These are phyloP conservation scores for Takifugu bimaculatus DNA, from an alignment of 2,113 vertebrate genomes.

Conservation along the genomic window DNA sequence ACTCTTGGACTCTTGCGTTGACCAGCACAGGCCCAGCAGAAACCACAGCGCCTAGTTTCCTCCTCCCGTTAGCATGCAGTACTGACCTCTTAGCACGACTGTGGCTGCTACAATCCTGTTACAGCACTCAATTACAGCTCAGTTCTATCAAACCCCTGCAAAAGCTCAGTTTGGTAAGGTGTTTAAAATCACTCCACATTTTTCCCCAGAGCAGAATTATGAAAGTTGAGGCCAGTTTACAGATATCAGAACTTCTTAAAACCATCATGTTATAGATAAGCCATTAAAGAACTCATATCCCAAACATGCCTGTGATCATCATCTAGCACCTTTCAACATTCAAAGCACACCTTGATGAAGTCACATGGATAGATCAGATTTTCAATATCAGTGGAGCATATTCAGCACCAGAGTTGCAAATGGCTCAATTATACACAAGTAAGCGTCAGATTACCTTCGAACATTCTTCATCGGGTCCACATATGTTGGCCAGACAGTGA, in stretches of 20 bases:
- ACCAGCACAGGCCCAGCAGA: slow-evolving; percentile 65
- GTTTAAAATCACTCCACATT: no score
- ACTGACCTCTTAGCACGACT: slow-evolving; percentile 33
- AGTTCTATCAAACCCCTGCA: no score
- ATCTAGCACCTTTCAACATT: not conserved
- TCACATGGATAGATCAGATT: not conserved
- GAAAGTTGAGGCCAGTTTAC: not conserved
- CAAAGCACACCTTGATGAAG: not conserved
- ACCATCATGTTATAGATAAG: not conserved
- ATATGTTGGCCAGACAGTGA: slow-evolving; percentile 68
- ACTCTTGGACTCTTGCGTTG: not conserved
- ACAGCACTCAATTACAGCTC: not conserved
- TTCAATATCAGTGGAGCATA: not conserved
- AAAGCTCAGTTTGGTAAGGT: no score
- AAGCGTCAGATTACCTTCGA: slow-evolving; percentile 42
- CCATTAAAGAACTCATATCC: not conserved
- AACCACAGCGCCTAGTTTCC: slow-evolving; percentile 36
- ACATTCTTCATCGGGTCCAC: slow-evolving; percentile 54
- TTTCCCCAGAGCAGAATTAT: no score
- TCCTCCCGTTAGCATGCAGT: not conserved
- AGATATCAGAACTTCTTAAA: not conserved
- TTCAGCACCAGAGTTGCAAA: not conserved
- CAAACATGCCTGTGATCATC: no score
- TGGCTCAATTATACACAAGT: not conserved
- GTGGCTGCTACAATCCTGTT: slow-evolving; percentile 49